Base-by-base conservation (phyloP, 2,113 vertebrate genomes). In the Anser cygnoides region DNA sequence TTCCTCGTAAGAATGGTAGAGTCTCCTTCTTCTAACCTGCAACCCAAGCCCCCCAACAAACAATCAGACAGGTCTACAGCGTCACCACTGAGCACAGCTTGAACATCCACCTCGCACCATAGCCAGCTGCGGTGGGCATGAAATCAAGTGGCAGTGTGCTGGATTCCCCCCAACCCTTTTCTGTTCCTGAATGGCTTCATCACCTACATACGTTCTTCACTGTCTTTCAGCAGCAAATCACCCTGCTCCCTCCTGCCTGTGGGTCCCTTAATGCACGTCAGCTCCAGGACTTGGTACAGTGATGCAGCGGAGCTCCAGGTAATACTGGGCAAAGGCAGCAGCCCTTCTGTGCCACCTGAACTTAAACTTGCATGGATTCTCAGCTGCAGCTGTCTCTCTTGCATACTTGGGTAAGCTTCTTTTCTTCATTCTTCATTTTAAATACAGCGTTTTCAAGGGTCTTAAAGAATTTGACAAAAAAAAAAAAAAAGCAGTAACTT, bases 401-500 rank as follows among this genome's bases (percentile, higher is more conserved):
- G 37, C 16, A 9, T n/a, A 49, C 28, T 33, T 3, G 2, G 4
- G 15, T 63, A 50, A 70, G 35, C 6, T 55, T 41, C 1, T 83
- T 59, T 49, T 66, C 54, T 70, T 49, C 10, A 15, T 41, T 65
- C 10, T 62, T 82, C 63, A 28, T 6, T 76, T 81, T 52, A 72
- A 78, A 67, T 59, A 28, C 6, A 4, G 6, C 2, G 66, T 83
- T 92, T 54, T 37, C 19, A 87, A 58, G 26, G 21, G 5, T 10
- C 15, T 52, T 33, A 33, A 3, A 41, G 57, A 89, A 66, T 8
- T 37, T 3, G 28, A 71, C 41, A 4, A 37, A 59, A 70, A 52
- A 2, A 41, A 2, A 41, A 46, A 49, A 49, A 11, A 81, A 19
- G 7, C 3, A 4, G 4, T 26, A 33, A 5, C 13, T 3, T 0